Percentiles rank a stretch among this genome's conserved stretches.
phyloP scores from a whole-genome alignment of 92 coral and sea anemone genomes.

The Anthopleura xanthogrammica region DNA sequence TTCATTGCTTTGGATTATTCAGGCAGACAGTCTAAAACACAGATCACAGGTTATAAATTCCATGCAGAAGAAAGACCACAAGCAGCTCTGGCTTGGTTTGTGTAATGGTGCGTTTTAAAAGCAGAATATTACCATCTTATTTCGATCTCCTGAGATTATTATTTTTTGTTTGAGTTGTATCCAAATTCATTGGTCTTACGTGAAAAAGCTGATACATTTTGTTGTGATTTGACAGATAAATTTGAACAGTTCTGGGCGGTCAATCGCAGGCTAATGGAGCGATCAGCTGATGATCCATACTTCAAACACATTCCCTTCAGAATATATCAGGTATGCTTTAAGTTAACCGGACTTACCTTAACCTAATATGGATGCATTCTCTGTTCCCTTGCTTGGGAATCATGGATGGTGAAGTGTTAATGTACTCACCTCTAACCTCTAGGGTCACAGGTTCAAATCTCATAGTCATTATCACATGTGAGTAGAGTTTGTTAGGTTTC shows the following conservation, averaged over 20 bases:
- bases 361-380: no score
- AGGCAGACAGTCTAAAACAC: conserved; percentile 98
- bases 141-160: background rate
- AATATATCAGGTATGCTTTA: conserved; percentile 80
- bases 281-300: conserved; percentile 84
- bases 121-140: background rate
- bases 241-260: conserved; percentile 99
- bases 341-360: background rate
- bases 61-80: conserved; percentile 98
- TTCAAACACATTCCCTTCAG: conserved; percentile 94
- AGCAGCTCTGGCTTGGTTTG: conserved; percentile 97
- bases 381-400: no score
- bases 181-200: no score
- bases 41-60: conserved; percentile 94
- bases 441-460: background rate
- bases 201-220: background rate
- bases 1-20: conserved; percentile 8
- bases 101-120: conserved; percentile 71
- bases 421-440: no score
- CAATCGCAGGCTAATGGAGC: conserved; percentile 91
- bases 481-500: no score
- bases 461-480: background rate
- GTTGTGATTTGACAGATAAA: conserved; percentile 57
- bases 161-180: no score
- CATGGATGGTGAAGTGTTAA: no score